Evolutionary conservation across 2,888 invertebrate genomes (phyloP).

Genomic region (Drosophila colorata): DNA sequence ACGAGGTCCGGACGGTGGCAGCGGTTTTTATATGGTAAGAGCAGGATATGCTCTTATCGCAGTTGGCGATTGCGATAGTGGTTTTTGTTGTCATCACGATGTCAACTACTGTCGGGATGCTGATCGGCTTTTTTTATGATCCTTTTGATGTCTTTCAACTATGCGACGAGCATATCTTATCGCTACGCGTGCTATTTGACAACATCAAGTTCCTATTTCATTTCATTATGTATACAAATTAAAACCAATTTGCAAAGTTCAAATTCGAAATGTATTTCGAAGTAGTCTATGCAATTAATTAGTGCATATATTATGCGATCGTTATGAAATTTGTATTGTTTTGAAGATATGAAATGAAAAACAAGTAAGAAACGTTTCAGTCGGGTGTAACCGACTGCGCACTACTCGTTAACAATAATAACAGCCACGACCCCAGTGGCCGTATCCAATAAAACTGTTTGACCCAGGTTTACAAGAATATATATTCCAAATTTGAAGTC

Average conservation of each 20-base stretch:
- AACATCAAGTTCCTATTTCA: neutral
- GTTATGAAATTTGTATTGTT: too few species aligned
- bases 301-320: too few species aligned
- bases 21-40: constrained; percentile 21
- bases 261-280: too few species aligned
- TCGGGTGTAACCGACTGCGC: too few species aligned
- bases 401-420: too few species aligned
- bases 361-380: too few species aligned
- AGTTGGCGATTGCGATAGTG: constrained; percentile 3
- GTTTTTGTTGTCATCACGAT: neutral
- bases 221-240: constrained; percentile 8
- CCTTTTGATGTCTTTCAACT: constrained; percentile 28
- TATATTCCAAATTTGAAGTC: too few species aligned
- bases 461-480: too few species aligned
- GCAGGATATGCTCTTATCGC: constrained; percentile 28
- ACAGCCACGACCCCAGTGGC: too few species aligned
- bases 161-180: neutral
- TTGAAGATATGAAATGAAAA: too few species aligned
- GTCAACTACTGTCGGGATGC: neutral
- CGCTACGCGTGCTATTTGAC: neutral
- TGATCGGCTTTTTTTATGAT: constrained; percentile 12
- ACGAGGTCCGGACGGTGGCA: neutral
- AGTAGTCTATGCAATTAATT: too few species aligned
- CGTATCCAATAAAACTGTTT: too few species aligned
- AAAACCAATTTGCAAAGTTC: neutral